phyloP scores from a whole-genome alignment of 2,797 vertebrate species.

The Urophycis tenuis region DNA sequence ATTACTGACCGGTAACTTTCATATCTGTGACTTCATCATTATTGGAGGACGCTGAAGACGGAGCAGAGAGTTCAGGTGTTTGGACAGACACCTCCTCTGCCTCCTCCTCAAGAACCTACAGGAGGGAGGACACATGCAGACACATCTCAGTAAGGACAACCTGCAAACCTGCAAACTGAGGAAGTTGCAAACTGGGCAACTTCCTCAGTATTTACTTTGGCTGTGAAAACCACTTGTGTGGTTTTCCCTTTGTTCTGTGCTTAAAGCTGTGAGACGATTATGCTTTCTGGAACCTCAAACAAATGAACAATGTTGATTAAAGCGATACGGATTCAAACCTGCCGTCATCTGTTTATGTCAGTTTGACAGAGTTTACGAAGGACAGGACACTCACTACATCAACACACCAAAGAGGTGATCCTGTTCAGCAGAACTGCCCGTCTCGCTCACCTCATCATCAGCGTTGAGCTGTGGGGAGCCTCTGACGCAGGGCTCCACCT shows the following conservation, averaged over 20 bases:
- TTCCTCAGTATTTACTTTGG: not conserved
- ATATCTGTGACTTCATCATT: not conserved
- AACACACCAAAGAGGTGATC: not conserved
- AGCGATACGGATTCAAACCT: not conserved
- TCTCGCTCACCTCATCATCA: not conserved
- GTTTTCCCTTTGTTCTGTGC: not conserved
- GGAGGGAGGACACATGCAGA: not conserved
- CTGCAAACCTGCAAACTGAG: too few species aligned
- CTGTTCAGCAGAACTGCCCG: not conserved
- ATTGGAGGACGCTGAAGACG: not conserved
- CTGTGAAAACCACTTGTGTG: not conserved
- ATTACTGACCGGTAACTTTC: not conserved
- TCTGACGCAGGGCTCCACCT: not conserved
- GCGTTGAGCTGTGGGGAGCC: not conserved
- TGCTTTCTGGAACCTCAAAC: not conserved
- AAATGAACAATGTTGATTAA: not conserved
- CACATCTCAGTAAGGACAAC: not conserved
- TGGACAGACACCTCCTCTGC: not conserved
- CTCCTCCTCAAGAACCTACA: not conserved
- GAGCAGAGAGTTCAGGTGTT: not conserved
- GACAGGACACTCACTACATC: not conserved
- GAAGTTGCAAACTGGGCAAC: not conserved
- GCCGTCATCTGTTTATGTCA: not conserved
- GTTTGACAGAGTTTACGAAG: not conserved
- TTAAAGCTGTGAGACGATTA: not conserved